These are phyloP conservation scores for Salpingus planirostris DNA, from an alignment of 2,888 invertebrate genomes.

Conservation along the genomic window DNA sequence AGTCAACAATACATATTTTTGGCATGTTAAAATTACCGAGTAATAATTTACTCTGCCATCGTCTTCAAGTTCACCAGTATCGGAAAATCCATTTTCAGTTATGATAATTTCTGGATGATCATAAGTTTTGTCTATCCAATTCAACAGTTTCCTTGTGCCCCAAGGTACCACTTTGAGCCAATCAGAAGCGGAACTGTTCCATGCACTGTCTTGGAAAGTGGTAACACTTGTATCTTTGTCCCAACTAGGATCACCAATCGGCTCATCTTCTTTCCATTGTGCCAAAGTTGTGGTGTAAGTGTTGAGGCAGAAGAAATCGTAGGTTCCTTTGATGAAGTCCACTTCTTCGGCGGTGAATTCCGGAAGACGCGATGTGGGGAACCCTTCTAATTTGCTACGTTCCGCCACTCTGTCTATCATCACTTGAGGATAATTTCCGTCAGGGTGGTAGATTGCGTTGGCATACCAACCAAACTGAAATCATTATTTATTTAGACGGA, in stretches of 20 bases:
- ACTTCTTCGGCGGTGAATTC: slow-evolving; percentile 52
- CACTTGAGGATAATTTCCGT: slow-evolving; percentile 55
- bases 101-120: slow-evolving; percentile 6
- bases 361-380: slow-evolving; percentile 51
- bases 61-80: slow-evolving; percentile 5
- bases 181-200: neutral
- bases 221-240: neutral
- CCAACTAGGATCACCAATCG: slow-evolving; percentile 1
- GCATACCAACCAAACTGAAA: slow-evolving; percentile 58
- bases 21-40: neutral
- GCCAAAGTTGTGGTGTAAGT: slow-evolving; percentile 51
- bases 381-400: slow-evolving; percentile 50
- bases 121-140: slow-evolving; percentile 8
- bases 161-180: slow-evolving; percentile 9
- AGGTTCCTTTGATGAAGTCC: slow-evolving; percentile 47
- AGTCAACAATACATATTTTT: neutral
- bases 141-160: slow-evolving; percentile 10
- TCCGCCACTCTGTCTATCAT: slow-evolving; percentile 51
- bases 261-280: neutral
- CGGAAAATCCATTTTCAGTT: slow-evolving; percentile 14
- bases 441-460: slow-evolving; percentile 53
- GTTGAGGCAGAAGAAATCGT: slow-evolving; percentile 68
- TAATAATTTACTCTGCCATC: slow-evolving; percentile 5
- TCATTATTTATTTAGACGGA: too few relatives aligned
- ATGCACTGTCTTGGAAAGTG: neutral